A percentile compares a stretch with the other conserved stretches of the same genome.
Evolutionary conservation across 2,113 vertebrate genomes (phyloP).

Genomic region (Thermophis baileyi): DNA sequence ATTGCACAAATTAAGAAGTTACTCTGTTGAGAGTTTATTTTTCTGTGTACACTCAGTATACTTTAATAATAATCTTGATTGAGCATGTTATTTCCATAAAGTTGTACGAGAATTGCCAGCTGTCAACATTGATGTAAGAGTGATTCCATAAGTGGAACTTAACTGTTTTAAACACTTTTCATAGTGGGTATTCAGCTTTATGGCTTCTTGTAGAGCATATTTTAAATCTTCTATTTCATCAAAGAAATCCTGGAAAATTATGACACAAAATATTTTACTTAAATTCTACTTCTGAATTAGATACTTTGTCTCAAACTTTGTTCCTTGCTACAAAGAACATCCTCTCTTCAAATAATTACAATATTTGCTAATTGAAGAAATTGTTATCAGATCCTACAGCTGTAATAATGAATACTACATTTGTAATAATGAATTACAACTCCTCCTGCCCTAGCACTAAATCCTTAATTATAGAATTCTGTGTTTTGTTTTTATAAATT

Average conservation of each 20-base stretch:
- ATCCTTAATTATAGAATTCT: neutral
- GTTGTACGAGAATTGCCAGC: neutral
- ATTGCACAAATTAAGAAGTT: neutral
- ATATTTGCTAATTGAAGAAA: neutral
- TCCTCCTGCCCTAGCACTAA: neutral
- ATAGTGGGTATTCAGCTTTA: conserved; percentile 63
- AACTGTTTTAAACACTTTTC: conserved; percentile 65
- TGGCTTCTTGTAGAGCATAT: conserved; percentile 56
- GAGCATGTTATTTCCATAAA: conserved; percentile 19
- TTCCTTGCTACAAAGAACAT: neutral
- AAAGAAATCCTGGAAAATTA: conserved; percentile 65
- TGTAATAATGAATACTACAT: neutral
- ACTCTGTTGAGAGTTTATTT: neutral
- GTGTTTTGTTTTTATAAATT: neutral
- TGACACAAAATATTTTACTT: neutral
- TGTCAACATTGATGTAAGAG: conserved; percentile 38
- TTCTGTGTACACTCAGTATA: neutral
- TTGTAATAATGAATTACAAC: neutral
- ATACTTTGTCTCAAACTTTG: neutral
- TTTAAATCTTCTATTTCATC: conserved; percentile 70
- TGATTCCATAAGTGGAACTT: conserved; percentile 52
- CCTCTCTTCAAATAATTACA: neutral
- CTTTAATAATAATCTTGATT: neutral
- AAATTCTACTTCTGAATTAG: conserved; percentile 12
- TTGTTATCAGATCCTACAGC: neutral